Evolutionary conservation across 2,888 invertebrate species (phyloP).

Genomic region (Drosophila borealis): DNA sequence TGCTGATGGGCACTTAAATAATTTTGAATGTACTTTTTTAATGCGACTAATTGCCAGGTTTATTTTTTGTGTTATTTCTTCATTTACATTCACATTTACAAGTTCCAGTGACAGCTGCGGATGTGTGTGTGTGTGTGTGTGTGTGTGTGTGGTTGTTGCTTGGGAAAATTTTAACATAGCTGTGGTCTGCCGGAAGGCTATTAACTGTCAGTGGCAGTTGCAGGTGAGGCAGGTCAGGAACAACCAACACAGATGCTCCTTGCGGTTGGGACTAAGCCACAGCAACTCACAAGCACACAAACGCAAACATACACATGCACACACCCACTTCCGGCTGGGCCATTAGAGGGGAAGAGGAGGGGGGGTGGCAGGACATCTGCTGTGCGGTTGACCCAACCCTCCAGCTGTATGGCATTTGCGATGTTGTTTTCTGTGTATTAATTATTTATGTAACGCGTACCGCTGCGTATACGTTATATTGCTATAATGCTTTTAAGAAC

Average conservation of each 20-base stretch:
- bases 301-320: neutral
- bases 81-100: slow-evolving; percentile 20
- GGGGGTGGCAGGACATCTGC: slow-evolving; percentile 1
- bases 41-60: slow-evolving; percentile 40
- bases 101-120: slow-evolving; percentile 18
- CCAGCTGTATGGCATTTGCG: slow-evolving; percentile 35
- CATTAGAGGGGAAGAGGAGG: neutral
- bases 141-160: slow-evolving; percentile 14
- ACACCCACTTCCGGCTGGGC: neutral
- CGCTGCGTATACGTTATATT: slow-evolving; percentile 61
- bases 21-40: slow-evolving; percentile 40
- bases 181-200: slow-evolving; percentile 41
- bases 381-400: slow-evolving; percentile 40
- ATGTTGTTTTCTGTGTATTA: slow-evolving; percentile 63
- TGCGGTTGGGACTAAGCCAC: slow-evolving; percentile 61
- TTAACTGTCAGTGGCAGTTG: slow-evolving; percentile 68
- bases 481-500: slow-evolving; percentile 61
- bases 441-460: slow-evolving; percentile 62
- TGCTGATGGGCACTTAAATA: slow-evolving; percentile 55
- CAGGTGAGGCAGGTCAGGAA: slow-evolving; percentile 27
- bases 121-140: slow-evolving; percentile 14
- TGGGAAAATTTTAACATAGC: slow-evolving; percentile 22
- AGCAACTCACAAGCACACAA: slow-evolving; percentile 2
- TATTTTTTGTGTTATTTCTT: slow-evolving; percentile 23
- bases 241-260: slow-evolving; percentile 40